Conservation (phyloP, 1,140 invertebrate species). For the Oedothorax gibbosus region DNA sequence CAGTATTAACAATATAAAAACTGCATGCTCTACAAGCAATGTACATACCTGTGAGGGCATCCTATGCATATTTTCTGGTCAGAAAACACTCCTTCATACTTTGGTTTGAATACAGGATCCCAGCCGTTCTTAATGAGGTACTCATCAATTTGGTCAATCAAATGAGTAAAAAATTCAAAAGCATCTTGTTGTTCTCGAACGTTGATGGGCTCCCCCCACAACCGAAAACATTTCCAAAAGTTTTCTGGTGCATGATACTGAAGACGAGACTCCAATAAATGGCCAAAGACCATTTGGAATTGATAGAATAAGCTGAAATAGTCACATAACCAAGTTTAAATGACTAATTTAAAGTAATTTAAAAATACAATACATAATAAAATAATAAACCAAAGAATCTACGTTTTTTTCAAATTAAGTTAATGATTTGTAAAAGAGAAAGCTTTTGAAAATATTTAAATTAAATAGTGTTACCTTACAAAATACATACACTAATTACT, state of each 20-base stretch:
- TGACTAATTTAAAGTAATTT: no score
- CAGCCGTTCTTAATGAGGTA: conserved; percentile 66
- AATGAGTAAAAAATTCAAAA: conserved; percentile 73
- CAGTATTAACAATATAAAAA: neutral
- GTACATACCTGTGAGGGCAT: conserved; percentile 72
- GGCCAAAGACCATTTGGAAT: conserved; percentile 74
- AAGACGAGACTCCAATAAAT: conserved; percentile 73
- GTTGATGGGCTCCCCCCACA: conserved; percentile 74
- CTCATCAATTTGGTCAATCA: conserved; percentile 75
- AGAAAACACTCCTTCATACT: conserved; percentile 74
- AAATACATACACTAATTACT: no score
- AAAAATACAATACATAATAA: no score
- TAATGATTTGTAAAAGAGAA: no score
- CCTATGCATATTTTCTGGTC: conserved; percentile 77
- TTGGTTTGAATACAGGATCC: conserved; percentile 66
- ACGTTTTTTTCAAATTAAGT: no score
- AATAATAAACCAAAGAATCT: no score
- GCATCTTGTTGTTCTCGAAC: conserved; percentile 76
- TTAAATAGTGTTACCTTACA: no score
- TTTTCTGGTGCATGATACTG: conserved; percentile 74
- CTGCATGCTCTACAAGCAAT: neutral
- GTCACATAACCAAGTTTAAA: no score
- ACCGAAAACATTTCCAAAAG: conserved; percentile 75
- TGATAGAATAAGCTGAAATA: conserved; percentile 69
- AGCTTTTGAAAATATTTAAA: no score